A percentile compares a stretch with the other conserved stretches of the same genome.
Evolutionary conservation across 2,113 vertebrate species (phyloP).

Genomic region (Albula goreensis): DNA sequence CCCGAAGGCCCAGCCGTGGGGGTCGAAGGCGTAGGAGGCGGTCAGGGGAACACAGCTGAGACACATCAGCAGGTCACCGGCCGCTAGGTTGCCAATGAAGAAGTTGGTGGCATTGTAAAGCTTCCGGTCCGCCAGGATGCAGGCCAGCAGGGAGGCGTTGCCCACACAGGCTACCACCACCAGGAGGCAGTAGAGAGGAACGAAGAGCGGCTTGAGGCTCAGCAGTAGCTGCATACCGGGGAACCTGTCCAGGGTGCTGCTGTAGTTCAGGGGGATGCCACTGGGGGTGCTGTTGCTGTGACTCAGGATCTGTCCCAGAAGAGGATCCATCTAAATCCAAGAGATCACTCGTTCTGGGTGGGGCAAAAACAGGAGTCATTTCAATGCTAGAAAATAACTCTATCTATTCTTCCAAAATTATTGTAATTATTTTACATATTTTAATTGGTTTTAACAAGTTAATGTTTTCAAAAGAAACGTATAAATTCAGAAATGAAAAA

Average conservation of each 20-base stretch:
- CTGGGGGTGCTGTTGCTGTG: conserved; percentile 28
- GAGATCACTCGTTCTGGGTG: not conserved
- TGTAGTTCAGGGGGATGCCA: conserved; percentile 53
- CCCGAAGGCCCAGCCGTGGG: conserved; percentile 72
- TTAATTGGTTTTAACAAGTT: too few relatives aligned
- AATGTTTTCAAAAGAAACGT: too few relatives aligned
- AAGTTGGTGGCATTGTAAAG: conserved; percentile 78
- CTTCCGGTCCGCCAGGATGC: conserved; percentile 71
- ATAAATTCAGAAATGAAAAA: too few relatives aligned
- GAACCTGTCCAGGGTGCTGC: conserved; percentile 64
- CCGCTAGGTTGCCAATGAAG: conserved; percentile 75
- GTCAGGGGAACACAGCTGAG: conserved; percentile 74
- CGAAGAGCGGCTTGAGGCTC: conserved; percentile 67
- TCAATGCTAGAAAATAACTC: not conserved
- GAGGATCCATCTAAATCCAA: conserved; percentile 56
- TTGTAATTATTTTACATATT: too few relatives aligned
- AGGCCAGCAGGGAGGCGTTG: conserved; percentile 68
- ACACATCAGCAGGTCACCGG: conserved; percentile 76
- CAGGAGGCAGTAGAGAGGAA: conserved; percentile 71
- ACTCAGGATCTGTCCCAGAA: conserved; percentile 46
- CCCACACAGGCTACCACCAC: conserved; percentile 71
- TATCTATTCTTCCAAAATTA: too few relatives aligned
- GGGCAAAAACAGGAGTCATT: conserved; percentile 10
- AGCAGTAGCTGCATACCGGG: conserved; percentile 70
- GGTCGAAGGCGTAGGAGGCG: conserved; percentile 72